These are phyloP conservation scores for Apamea anceps DNA, from an alignment of 2,888 invertebrate genomes.

Conservation along the genomic window DNA sequence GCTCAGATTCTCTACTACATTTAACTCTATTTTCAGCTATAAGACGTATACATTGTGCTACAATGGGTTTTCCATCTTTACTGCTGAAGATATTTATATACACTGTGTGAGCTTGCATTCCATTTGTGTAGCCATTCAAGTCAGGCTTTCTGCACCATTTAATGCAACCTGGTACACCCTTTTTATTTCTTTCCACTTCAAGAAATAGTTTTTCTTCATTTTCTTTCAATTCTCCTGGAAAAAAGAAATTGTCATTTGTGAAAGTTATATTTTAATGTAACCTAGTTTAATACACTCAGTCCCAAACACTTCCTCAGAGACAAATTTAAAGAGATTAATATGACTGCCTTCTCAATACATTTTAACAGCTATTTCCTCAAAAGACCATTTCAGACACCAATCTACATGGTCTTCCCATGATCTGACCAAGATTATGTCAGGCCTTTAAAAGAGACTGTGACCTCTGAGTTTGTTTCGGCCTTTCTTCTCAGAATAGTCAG, in stretches of 20 bases:
- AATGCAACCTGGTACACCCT: slow-evolving; percentile 88
- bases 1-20: slow-evolving; percentile 81
- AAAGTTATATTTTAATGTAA: not conserved
- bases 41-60: slow-evolving; percentile 86
- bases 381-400: too few species aligned
- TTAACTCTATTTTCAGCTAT: slow-evolving; percentile 79
- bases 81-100: slow-evolving; percentile 90
- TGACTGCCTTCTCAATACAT: too few species aligned
- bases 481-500: too few species aligned
- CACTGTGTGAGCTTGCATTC: slow-evolving; percentile 88
- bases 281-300: too few species aligned
- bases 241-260: slow-evolving; percentile 23
- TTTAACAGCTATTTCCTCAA: too few species aligned
- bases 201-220: slow-evolving; percentile 89
- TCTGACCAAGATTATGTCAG: too few species aligned
- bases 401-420: too few species aligned
- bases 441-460: too few species aligned
- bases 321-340: too few species aligned
- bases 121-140: slow-evolving; percentile 89
- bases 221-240: slow-evolving; percentile 90
- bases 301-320: too few species aligned
- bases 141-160: slow-evolving; percentile 89
- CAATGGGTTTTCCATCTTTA: slow-evolving; percentile 86
- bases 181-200: slow-evolving; percentile 89
- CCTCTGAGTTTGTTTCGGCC: too few species aligned